Evolutionary conservation across 2,113 vertebrate genomes (phyloP).

Genomic region (Dromaius novaehollandiae): DNA sequence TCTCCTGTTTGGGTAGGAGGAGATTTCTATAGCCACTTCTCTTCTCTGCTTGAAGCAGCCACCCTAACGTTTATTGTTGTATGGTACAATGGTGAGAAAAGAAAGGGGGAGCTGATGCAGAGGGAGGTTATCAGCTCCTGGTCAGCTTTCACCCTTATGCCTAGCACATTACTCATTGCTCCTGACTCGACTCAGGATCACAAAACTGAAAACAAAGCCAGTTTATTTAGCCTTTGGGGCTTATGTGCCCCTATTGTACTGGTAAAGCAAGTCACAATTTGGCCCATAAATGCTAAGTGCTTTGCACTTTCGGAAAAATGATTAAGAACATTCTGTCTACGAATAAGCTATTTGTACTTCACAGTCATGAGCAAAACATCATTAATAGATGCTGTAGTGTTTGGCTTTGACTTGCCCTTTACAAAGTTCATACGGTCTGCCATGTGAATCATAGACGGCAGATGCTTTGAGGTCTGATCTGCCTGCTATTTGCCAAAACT

Average conservation of each 20-base stretch:
- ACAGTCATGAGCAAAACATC: constrained; percentile 40
- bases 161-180: neutral
- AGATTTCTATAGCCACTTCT: neutral
- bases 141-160: neutral
- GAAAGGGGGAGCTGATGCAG: neutral
- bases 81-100: neutral
- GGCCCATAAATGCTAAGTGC: constrained; percentile 13
- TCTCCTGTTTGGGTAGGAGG: fast-evolving
- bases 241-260: neutral
- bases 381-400: constrained; percentile 45
- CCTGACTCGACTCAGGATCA: neutral
- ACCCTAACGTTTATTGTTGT: neutral
- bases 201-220: neutral
- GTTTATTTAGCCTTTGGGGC: neutral
- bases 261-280: constrained; percentile 37
- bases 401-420: constrained; percentile 62
- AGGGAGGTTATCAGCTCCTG: neutral
- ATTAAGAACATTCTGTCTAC: constrained; percentile 27
- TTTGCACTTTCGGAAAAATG: constrained; percentile 28
- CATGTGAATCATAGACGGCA: constrained; percentile 51
- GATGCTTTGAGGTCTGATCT: neutral
- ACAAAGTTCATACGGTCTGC: constrained; percentile 22
- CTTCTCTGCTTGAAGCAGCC: neutral
- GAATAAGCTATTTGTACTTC: constrained; percentile 43
- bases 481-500: constrained; percentile 6